Conservation (phyloP, 2,113 vertebrate species). For the Stegostoma tigrinum region DNA sequence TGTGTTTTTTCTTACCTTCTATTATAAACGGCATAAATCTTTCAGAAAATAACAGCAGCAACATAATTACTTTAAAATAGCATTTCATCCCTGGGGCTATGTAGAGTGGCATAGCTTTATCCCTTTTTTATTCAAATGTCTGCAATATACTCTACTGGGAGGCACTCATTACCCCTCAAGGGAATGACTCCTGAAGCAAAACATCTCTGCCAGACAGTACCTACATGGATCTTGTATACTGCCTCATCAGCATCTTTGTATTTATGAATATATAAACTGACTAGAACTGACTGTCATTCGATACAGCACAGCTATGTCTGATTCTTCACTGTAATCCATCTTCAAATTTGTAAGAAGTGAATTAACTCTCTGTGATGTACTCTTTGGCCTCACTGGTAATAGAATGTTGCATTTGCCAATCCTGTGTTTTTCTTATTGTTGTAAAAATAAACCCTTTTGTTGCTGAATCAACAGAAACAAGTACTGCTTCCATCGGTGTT, state of each 20-base stretch:
- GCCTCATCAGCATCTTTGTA: slow-evolving; percentile 6
- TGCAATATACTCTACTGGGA: neutral
- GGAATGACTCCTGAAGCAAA: neutral
- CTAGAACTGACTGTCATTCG: neutral
- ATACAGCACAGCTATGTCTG: neutral
- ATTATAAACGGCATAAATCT: slow-evolving; percentile 11
- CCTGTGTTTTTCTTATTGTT: neutral
- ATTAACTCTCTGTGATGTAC: neutral
- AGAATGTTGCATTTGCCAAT: neutral
- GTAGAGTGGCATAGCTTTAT: neutral
- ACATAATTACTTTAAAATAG: slow-evolving; percentile 30
- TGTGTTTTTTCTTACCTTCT: neutral
- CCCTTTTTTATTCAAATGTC: neutral
- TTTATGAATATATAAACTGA: slow-evolving; percentile 6
- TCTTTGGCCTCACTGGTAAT: neutral
- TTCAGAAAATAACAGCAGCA: neutral
- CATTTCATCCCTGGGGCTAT: slow-evolving; percentile 27
- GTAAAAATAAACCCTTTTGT: neutral
- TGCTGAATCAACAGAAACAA: slow-evolving; percentile 27
- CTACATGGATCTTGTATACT: neutral
- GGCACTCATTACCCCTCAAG: neutral
- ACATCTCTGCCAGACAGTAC: neutral
- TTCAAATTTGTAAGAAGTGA: neutral
- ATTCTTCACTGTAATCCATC: neutral
- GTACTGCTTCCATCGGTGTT: neutral